Base-by-base conservation (phyloP, 2,888 invertebrate species). In the Drepana falcataria region DNA sequence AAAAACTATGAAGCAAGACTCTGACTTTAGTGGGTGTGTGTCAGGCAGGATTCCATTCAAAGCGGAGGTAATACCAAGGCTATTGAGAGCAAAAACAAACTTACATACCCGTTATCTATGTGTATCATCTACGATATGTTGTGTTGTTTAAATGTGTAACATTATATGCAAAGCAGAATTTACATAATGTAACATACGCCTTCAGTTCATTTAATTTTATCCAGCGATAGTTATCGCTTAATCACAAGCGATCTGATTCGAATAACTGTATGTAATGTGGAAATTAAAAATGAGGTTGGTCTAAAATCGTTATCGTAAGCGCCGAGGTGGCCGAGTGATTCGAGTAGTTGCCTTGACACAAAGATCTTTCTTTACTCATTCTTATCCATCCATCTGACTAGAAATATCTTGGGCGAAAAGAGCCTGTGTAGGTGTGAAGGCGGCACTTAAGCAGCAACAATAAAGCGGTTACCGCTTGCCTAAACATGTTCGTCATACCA, bases 21-120 rank as follows among this genome's bases (percentile, higher is more conserved):
- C 35, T 4, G 47, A 51, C 51, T 35, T 9, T 49, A 58, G 53
- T 66, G 60, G 64, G 70, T 63, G 67, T 60, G 64, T 60, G 57
- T 53, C 60, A 55, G 64, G 65, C 60, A 55, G 64, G 65, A 66
- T 69, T 66, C 64, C 66, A 58, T 56, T 61, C 57, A 53, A 49
- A 47, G 48, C 54, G 54, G 54, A 58, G 60, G 48, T 51, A 51
- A n/a, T 34, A 35, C 40, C 54, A 54, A 54, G 54, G 54, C 51
- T 51, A 54, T 47, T 21, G 54, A 49, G 21, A 21, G 48, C 49
- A 57, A 57, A 57, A 57, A 57, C 48, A 55, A 52, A 41, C 35
- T 35, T 47, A 34, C 44, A 48, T 48, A 48, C 21, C 3, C 9
- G 56, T 54, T 57, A 59, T 65, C 60, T 65, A 59, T 64, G 59